These are phyloP conservation scores for Ditula angustiorana DNA, from an alignment of 2,888 invertebrate species.

Conservation along the genomic window DNA sequence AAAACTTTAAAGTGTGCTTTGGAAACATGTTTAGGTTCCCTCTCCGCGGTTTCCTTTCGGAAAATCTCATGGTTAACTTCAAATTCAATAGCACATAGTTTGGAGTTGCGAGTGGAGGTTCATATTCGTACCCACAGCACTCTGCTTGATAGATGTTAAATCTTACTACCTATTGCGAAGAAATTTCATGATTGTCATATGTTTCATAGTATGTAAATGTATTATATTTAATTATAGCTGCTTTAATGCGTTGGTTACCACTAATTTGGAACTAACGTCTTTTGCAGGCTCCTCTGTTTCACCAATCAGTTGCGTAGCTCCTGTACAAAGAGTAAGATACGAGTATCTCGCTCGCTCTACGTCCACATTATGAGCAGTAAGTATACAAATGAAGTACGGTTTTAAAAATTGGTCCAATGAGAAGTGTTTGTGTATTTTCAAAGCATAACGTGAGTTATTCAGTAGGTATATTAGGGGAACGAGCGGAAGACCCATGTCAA, in stretches of 20 bases:
- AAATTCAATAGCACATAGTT: neutral
- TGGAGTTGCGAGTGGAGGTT: neutral
- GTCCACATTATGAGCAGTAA: no score
- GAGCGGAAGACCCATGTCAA: no score
- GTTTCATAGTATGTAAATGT: no score
- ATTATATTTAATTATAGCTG: neutral
- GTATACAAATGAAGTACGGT: no score
- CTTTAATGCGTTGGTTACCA: conserved; percentile 11
- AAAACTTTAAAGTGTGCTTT: neutral
- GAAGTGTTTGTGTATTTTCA: no score
- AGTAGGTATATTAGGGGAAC: no score
- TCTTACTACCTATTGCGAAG: neutral
- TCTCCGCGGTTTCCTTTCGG: neutral
- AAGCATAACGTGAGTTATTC: no score
- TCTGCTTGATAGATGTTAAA: neutral
- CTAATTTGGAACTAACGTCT: conserved; percentile 42
- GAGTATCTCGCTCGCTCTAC: no score
- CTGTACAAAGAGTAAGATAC: no score
- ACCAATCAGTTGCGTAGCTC: conserved; percentile 37
- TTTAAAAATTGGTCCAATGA: no score
- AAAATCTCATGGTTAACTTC: neutral
- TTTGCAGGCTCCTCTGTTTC: conserved; percentile 48
- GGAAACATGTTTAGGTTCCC: neutral
- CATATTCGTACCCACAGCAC: neutral
- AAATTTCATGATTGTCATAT: neutral